Base-by-base conservation (phyloP, 92 coral and sea anemone species). In the Parazoanthus darwini region DNA sequence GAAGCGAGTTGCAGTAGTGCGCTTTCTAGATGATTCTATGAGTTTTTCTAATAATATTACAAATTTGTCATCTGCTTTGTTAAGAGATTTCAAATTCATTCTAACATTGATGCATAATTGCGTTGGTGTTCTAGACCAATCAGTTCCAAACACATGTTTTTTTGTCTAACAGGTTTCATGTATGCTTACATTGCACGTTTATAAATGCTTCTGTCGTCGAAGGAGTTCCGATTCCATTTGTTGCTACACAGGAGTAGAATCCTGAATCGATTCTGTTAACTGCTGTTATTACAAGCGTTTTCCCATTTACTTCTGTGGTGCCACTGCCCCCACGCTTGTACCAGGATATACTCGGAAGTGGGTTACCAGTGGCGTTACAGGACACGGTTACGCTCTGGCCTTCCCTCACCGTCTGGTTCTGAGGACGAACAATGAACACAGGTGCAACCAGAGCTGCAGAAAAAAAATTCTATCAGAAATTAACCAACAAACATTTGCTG, bases 141-240 rank as follows among this genome's bases (percentile, higher is more conserved):
- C 50, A 44, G 50, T 5, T 44, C 6, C 50, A 44, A 44, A 8
- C 5, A 8, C 5, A 4, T 44, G 8, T 83, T 29, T 0, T 29
- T 29, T 29, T 29, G 33, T 29, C 33, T 29, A 29, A 29, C 33
- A 29, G 33, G 33, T 29, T 29, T 29, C 33, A 29, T 29, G 50
- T 44, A 44, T 72, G 85, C 93, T 90, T 77, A 93, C 93, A 89
- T 23, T 75, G 77, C 20, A 84, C 77, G n/a, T 89, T 78, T 42
- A 46, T 5, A 5, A 46, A 46, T 10, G 11, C 51, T 46, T 46
- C 51, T 5, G 51, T 5, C 8, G 51, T 82, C 1, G 86, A 87
- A n/a, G 86, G 78, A 5, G 68, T 81, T 33, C 88, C 93, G 5
- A 91, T 68, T 26, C 91, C 91, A 84, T 83, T 89, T 44, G 25